Base-by-base conservation (phyloP, 2,113 vertebrate genomes). In the Paraplagusia blochii region DNA sequence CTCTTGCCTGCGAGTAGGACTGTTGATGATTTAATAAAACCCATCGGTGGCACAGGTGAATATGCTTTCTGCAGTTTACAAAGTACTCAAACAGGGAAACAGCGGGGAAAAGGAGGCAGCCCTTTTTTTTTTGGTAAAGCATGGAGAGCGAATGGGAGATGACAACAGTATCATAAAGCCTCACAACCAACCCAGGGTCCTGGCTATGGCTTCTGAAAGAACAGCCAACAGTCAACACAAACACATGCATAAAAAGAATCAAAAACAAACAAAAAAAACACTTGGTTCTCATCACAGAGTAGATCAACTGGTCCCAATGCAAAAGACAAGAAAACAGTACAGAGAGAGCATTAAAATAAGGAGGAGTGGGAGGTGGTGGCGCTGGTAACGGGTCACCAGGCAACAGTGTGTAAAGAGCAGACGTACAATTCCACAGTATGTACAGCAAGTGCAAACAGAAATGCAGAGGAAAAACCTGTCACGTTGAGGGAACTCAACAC, bases 121-220 rank as follows among this genome's bases (percentile, higher is more conserved):
- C 90, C 89, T 89, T 90, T 51, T 50, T 50, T 51, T 33, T n/a
- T 17, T 29, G 82, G 84, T 84, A 77, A 86, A 88, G 84, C 76
- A 44, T 69, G 62, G 81, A 8, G 44, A 68, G 67, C 61, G 53
- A 58, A 38, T 11, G 43, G 72, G 43, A 70, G 60, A 44, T 57
- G 22, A 15, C 16, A 60, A 70, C 39, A 11, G 66, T 49, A 64
- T 61, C 63, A 63, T 66, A 74, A 73, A 58, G 46, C 67, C 72
- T 58, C 67, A 47, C 58, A 44, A 29, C 8, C 13, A 63, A 70
- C 57, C 74, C 60, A 59, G 53, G 63, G 64, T 58, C 67, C 53
- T 74, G 77, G 61, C 53, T 83, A 88, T 83, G 83, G 82, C 82
- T 83, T 87, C 54, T 17, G 56, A 72, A 56, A 59, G 11, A 59